Percentiles rank a stretch among this genome's conserved stretches.
Conservation (phyloP, 2,888 invertebrate species). For the Mesorhabditis sp. region DNA sequence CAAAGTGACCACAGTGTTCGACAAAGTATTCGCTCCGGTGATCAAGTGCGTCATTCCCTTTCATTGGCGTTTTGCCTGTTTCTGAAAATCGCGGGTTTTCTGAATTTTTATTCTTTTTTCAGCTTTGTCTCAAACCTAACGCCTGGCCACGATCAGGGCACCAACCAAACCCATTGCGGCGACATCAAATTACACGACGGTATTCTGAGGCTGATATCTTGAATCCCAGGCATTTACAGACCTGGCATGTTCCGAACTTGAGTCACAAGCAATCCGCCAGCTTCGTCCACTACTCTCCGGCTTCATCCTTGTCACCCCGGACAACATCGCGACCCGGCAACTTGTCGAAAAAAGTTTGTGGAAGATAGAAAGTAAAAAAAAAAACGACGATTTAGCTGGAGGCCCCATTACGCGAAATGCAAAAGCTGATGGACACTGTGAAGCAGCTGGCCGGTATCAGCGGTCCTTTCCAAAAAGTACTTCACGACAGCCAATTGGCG, state of each 20-base stretch:
- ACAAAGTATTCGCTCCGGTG: not conserved
- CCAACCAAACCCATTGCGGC: conserved; percentile 24
- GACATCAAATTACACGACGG: conserved; percentile 19
- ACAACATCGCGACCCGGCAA: conserved; percentile 29
- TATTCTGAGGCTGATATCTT: not conserved
- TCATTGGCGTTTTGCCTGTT: not conserved
- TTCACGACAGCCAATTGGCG: not conserved
- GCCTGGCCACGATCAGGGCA: conserved; percentile 25
- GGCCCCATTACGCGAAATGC: not conserved
- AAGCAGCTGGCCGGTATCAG: not conserved
- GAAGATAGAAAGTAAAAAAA: not conserved
- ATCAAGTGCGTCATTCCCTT: not conserved
- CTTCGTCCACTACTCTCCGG: conserved; percentile 46
- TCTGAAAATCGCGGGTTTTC: not conserved
- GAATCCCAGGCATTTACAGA: conserved; percentile 6
- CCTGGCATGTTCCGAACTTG: conserved; percentile 27
- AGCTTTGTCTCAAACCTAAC: conserved; percentile 27
- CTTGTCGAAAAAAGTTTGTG: conserved; percentile 23
- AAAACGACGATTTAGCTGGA: not conserved
- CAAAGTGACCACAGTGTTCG: not conserved
- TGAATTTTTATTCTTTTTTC: conserved; percentile 8
- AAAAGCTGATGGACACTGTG: not conserved
- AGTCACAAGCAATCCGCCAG: conserved; percentile 17
- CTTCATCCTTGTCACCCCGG: conserved; percentile 49
- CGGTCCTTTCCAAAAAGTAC: conserved; percentile 3